Evolutionary conservation across 2,797 vertebrate species (phyloP), one percentile per base, ranked within the genome.

Genomic region (Alcedo atthis): DNA sequence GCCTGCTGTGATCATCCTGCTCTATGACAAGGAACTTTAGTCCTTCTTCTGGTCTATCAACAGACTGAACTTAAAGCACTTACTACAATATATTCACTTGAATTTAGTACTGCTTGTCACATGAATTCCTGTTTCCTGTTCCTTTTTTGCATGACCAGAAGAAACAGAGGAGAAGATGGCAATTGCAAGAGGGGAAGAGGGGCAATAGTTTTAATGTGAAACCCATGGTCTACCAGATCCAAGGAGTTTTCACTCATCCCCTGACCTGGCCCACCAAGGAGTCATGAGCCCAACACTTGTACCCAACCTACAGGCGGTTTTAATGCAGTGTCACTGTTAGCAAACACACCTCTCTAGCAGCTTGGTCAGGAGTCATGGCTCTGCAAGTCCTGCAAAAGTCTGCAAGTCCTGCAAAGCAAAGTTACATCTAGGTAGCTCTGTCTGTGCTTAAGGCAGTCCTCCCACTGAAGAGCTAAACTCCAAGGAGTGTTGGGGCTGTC

Each of bases 301-400:
- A 24, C 18, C 51, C 32, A 77, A 8, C 18, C 32, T 48, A 18
- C 8, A 54, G 62, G 15, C 1, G 1, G 15, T 63, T 51, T 61
- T 49, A 45, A 53, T 14, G 35, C 40, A 59, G 37, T 3, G 1
- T 25, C 42, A 4, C 20, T 32, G 42, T 15, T 1, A 25, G 22
- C 43, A 18, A 37, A 14, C 51, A 54, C 66, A 69, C 12, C 17
- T 53, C 63, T 26, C 46, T 7, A 1, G 43, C 55, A 55, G 28
- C 26, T 61, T 3, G 1, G 40, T 37, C 21, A 1, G 0, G 0
- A 5, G 49, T 32, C 5, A 1, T 4, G 30, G 33, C 33, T 68
- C 20, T 30, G 3, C n/a, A 62, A 66, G 19, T 59, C 32, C 0
- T 0, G 0, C 48, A 67, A 32, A 45, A 78, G 26, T 68, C 20